Base-by-base conservation (phyloP, 2,888 invertebrate genomes). In the Sminthurinus aureus region DNA sequence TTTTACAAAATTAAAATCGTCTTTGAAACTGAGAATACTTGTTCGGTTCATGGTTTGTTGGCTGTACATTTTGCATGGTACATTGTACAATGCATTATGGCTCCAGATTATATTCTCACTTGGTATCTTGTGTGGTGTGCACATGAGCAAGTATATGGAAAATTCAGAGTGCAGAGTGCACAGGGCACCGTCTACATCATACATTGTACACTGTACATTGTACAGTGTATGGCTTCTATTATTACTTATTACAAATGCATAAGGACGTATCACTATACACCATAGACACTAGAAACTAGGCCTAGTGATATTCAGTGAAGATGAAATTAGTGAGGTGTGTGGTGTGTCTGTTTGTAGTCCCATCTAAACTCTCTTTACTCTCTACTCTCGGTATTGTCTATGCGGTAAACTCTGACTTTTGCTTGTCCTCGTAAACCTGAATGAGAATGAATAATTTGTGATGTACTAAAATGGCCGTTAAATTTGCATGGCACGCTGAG, bases 381-480 rank as follows among this genome's bases (percentile, higher is more conserved):
- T 69, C 20, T 20, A n/a, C n/a, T 15, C 18, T 58, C 58, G 2
- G 38, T 38, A 38, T 38, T 1, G 3, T 18, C 2, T 64, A 64
- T 64, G 64, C 15, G 64, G 64, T 15, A 18, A 18, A 64, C 18
- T 15, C 15, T 15, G 64, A 64, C n/a, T n/a, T n/a, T 64, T 64
- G 18, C 64, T 18, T 64, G 64, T 64, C 73, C 51, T 75, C 75
- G 75, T 75, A 76, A 76, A 51, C 50, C 2, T 73, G 73, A 73
- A 75, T 75, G 76, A 58, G 52, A 64, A 66, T 66, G 67, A 78
- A 80, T 80, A 80, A 80, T 80, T 80, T 80, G 80, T 71, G 52
- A 69, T 71, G 80, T 71, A 80, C 69, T 80, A 71, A 80, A 80
- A 80, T 52, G 52, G 52, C 73, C 71, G 71, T 80, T 73, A 80